Percentiles rank a stretch among this genome's conserved stretches.
Evolutionary conservation across 1,140 invertebrate genomes (phyloP).

Genomic region (Tyrophagus putrescentiae): DNA sequence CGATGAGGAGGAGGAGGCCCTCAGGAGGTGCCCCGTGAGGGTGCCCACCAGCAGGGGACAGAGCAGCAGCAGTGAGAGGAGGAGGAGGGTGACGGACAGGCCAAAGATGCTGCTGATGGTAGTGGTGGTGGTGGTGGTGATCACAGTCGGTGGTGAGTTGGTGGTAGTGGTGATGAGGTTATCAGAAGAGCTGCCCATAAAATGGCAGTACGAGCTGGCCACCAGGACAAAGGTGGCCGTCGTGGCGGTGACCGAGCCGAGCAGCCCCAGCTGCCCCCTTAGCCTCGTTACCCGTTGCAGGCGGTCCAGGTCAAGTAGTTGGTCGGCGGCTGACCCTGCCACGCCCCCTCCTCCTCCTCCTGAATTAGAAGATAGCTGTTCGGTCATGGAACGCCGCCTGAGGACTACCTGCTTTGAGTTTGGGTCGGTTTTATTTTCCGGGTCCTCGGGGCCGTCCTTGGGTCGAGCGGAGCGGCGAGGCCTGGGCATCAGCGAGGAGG

Average conservation of each 20-base stretch:
- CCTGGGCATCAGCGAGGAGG: no score
- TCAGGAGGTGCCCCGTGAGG: not conserved
- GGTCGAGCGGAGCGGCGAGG: no score
- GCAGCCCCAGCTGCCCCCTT: not conserved
- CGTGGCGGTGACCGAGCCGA: not conserved
- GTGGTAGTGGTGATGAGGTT: not conserved
- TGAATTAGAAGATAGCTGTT: no score
- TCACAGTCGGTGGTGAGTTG: not conserved
- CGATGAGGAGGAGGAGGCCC: no score
- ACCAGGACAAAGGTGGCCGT: not conserved
- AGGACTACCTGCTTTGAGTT: no score
- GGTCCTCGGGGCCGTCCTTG: no score
- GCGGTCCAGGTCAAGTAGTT: constrained; percentile 1
- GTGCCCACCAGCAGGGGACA: not conserved
- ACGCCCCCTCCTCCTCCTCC: no score
- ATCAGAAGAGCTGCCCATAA: no score
- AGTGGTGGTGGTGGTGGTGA: not conserved
- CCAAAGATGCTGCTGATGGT: not conserved
- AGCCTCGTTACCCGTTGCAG: not conserved
- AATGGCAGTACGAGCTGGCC: no score
- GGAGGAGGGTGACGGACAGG: not conserved
- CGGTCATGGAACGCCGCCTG: no score
- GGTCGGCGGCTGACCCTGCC: no score
- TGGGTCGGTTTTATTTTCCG: no score
- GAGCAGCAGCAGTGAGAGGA: not conserved